Evolutionary conservation across 2,113 vertebrate genomes (phyloP).

Genomic region (Oceanites oceanicus): DNA sequence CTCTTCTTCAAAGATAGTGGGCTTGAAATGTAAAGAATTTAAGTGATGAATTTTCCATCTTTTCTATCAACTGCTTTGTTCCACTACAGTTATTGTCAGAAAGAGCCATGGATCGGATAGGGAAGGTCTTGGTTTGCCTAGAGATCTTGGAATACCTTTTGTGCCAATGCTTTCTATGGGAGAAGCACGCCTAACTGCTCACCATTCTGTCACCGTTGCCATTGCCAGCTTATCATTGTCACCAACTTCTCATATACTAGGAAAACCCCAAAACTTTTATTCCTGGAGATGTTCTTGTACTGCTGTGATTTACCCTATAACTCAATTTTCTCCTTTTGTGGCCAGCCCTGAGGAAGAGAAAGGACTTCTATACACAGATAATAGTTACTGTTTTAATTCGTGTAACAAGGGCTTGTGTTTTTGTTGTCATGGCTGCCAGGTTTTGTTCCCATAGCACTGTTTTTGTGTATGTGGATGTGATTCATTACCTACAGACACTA

Average conservation of each 20-base stretch:
- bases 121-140: background rate
- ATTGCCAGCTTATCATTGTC: background rate
- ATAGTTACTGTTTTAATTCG: background rate
- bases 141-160: background rate
- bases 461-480: background rate
- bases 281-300: background rate
- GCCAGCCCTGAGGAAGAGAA: background rate
- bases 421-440: constrained; percentile 12
- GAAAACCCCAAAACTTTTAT: background rate
- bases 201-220: background rate
- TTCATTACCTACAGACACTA: constrained; percentile 19
- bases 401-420: background rate
- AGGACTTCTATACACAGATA: background rate
- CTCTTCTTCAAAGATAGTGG: background rate
- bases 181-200: background rate
- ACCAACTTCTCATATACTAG: background rate
- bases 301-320: background rate
- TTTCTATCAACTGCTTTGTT: background rate
- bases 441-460: constrained; percentile 46
- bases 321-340: background rate
- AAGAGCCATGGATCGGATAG: background rate
- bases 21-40: background rate
- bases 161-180: background rate
- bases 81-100: background rate
- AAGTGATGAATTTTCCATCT: background rate